Evolutionary conservation across 2,888 invertebrate species (phyloP), one percentile per base, ranked within the genome.

Genomic region (Drosophila picticornis): DNA sequence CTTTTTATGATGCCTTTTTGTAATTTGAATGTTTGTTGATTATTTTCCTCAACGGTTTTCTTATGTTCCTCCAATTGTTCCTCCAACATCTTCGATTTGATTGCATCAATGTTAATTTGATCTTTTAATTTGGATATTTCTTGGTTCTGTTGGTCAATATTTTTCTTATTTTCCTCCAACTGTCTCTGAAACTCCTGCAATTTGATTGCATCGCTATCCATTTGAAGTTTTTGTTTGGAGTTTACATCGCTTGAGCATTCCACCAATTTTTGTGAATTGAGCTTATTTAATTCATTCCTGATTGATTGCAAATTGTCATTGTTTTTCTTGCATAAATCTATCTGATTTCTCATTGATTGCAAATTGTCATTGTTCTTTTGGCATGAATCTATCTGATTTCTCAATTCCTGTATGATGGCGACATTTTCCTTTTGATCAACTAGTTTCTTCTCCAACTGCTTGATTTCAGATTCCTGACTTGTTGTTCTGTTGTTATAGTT

Each of bases 121-220:
- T 0, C 13, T 5, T 36, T 6, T 0, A 6, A 7, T 36, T 36
- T 19, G 7, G 7, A 19, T 19, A 36, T 36, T 36, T 19, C 0
- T 7, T 19, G 36, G 3, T 16, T 19, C 1, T 19, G 16, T 7
- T 7, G 0, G 0, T 36, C 0, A 19, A 36, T 6, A 1, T 0
- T 36, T 36, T 16, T 4, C 16, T 7, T 36, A 19, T 36, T 0
- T 19, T 36, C 7, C 0, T 36, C 19, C 19, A 38, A 38, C 0
- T 38, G 38, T 19, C 9, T 0, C 2, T 19, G 0, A 0, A 38
- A 38, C 19, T 19, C 38, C 4, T 19, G 0, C 19, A 10, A 38
- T 19, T 9, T 4, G 19, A 9, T 19, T 19, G 19, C 2, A 10
- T 38, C 19, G 9, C 9, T 9, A 10, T 19, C 9, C 2, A 38